A percentile compares a stretch with the other conserved stretches of the same genome.
These are phyloP conservation scores for Drosophila maculinotata DNA, from an alignment of 2,888 invertebrate species.

Conservation along the genomic window DNA sequence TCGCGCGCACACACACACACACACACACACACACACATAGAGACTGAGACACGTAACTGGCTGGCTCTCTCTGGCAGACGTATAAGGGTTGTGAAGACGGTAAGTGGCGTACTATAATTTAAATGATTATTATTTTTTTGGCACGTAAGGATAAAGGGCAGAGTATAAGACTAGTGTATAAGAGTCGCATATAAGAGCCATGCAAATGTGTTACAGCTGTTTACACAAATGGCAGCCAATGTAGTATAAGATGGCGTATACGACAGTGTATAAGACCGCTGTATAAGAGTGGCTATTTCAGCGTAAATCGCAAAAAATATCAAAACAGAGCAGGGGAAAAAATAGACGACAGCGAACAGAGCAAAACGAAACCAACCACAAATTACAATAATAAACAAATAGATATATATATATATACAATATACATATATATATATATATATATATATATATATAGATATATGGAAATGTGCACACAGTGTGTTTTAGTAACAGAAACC, in stretches of 20 bases:
- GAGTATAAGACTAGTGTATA: conserved; percentile 16
- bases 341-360: not conserved
- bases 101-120: conserved; percentile 38
- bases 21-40: not conserved
- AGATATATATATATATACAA: too few species aligned
- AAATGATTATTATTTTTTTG: conserved; percentile 20
- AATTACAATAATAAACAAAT: conserved; percentile 35
- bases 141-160: conserved; percentile 14
- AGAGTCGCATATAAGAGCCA: conserved; percentile 27
- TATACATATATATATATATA: too few species aligned
- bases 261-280: not conserved
- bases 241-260: conserved; percentile 2
- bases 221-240: not conserved
- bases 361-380: conserved; percentile 17
- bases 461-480: conserved; percentile 22
- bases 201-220: too few species aligned
- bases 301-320: not conserved
- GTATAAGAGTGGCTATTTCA: conserved; percentile 27
- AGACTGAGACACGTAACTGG: conserved; percentile 21
- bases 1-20: conserved; percentile 14
- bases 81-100: conserved; percentile 51
- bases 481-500: conserved; percentile 34
- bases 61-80: conserved; percentile 39
- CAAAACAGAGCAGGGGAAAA: not conserved
- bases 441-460: too few species aligned